A percentile compares a stretch with the other conserved stretches of the same genome.
These are phyloP conservation scores for Xanthorhoe designata DNA, from an alignment of 2,888 invertebrate species.

Conservation along the genomic window DNA sequence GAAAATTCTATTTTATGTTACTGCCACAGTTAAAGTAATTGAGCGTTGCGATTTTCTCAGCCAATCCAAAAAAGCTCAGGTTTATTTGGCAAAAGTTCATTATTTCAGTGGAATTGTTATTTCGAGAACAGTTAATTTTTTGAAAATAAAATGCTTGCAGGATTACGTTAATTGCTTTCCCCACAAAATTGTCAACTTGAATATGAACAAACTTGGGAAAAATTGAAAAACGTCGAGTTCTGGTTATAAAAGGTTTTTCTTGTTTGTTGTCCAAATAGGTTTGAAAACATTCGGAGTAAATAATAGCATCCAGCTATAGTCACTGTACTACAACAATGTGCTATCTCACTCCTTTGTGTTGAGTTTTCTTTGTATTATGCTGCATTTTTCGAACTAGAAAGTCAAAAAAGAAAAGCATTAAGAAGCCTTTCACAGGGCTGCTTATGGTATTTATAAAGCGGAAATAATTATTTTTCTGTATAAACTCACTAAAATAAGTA, in stretches of 20 bases:
- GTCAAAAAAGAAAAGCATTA: constrained; percentile 32
- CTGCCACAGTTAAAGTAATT: constrained; percentile 34
- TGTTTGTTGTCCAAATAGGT: constrained; percentile 37
- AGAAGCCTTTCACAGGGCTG: constrained; percentile 6
- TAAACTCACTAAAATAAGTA: too few relatives aligned
- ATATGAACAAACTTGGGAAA: constrained; percentile 41
- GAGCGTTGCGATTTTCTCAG: constrained; percentile 37
- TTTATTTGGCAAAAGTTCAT: constrained; percentile 24
- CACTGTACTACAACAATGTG: constrained; percentile 30
- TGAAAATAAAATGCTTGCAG: constrained; percentile 30
- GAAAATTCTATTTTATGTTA: constrained; percentile 44
- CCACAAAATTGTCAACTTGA: constrained; percentile 44
- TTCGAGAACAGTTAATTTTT: constrained; percentile 27
- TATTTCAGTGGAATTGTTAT: constrained; percentile 25
- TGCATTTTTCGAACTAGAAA: constrained; percentile 40
- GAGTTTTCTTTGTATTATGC: constrained; percentile 45
- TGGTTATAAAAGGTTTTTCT: constrained; percentile 44
- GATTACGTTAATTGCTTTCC: constrained; percentile 46
- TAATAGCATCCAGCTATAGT: constrained; percentile 30
- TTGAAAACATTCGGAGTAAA: constrained; percentile 30
- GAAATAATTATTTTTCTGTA: constrained; percentile 9
- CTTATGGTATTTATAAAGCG: constrained; percentile 15
- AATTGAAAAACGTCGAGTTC: constrained; percentile 40
- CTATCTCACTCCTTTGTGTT: constrained; percentile 38
- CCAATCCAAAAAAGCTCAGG: constrained; percentile 32